phyloP scores from a whole-genome alignment of 2,797 vertebrate genomes.

The Oreonectes daqikongensis region DNA sequence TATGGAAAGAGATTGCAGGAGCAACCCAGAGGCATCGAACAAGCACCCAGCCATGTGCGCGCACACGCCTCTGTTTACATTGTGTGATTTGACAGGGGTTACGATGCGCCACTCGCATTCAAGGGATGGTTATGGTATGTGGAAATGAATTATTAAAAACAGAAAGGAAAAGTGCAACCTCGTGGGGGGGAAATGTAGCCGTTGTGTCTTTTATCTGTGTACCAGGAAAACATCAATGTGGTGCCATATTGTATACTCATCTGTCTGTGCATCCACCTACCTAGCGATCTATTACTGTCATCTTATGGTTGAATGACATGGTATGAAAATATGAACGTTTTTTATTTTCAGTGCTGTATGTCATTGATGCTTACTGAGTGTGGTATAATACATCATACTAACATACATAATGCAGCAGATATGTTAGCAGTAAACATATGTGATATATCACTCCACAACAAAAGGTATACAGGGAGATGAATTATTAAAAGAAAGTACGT shows the following conservation, averaged over 20 bases:
- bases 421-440: not conserved
- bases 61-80: constrained; percentile 25
- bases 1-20: constrained; percentile 24
- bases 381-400: not conserved
- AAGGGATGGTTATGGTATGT: not conserved
- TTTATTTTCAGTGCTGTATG: not conserved
- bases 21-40: not conserved
- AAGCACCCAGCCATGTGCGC: not conserved
- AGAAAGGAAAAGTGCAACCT: not conserved
- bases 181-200: not conserved
- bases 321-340: not conserved
- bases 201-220: not conserved
- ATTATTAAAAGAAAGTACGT: too few relatives aligned
- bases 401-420: not conserved
- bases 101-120: not conserved
- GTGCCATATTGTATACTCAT: not conserved
- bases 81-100: constrained; percentile 29
- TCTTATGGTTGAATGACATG: not conserved
- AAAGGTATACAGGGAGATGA: too few relatives aligned
- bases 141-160: constrained; percentile 23
- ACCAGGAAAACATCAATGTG: not conserved
- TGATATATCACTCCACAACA: not conserved
- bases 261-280: not conserved
- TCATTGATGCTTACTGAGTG: not conserved
- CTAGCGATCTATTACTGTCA: not conserved